Evolutionary conservation across 1,140 invertebrate species (phyloP), one percentile per base, ranked within the genome.

Genomic region (Pogonognathellus flavescens): DNA sequence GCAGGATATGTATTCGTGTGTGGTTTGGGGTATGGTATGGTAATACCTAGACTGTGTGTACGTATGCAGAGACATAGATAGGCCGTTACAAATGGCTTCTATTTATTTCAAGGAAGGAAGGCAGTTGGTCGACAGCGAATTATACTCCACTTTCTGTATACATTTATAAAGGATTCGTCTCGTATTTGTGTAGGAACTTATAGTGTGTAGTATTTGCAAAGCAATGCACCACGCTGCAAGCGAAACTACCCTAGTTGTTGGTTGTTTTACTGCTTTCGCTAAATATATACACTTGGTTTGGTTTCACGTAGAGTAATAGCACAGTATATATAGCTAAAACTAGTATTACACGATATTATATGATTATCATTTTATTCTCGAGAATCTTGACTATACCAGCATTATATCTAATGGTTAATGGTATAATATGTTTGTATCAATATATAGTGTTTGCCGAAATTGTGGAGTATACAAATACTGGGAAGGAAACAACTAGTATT

Each of bases 71-170:
- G 41, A n/a, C 31, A 50, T 5, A 76, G 70, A 76, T 76, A 76
- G 11, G 70, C 41, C 70, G 16, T 49, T 76, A 50, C 70, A 76
- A 76, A 76, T 76, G 70, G 70, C 16, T 76, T 50, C 25, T 76
- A 50, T 76, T 76, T 76, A 50, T 31, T 76, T n/a, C 10, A 8
- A 76, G 70, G 70, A 76, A 76, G 70, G 70, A 76, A 72, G 70
- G 70, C 70, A 76, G 70, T 76, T n/a, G 70, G 70, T 76, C 41
- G 70, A 76, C 31, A 50, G 70, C 14, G 70, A 11, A 25, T 76
- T 76, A 41, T 31, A 76, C 70, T 41, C 53, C 53, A 66, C 60
- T 13, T 66, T 31, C 8, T 25, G 25, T 66, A 10, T 14, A 66
- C 25, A 66, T 14, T 66, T 55, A 55, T 2, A 16, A 14, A 55